Evolutionary conservation across 2,113 vertebrate species (phyloP), one percentile per base, ranked within the genome.

Genomic region (Istiophorus platypterus): DNA sequence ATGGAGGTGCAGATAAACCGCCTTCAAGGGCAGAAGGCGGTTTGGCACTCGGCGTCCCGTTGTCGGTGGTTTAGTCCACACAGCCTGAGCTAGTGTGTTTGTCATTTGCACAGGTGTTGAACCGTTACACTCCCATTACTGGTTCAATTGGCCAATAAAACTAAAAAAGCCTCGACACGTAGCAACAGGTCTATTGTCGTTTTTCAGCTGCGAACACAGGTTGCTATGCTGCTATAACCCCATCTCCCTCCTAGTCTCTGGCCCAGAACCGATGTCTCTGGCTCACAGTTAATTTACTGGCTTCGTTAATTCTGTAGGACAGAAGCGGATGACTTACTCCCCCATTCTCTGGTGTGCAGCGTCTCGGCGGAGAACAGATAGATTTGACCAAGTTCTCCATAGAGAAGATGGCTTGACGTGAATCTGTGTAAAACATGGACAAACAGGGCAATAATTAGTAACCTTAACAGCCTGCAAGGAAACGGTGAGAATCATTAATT

Each of bases 341-440:
- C 17, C 62, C 82, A 17, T 68, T 52, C 29, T 89, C 89, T 62
- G 90, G 34, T 59, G 92, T 89, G 11, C 80, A 64, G 14, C 91
- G 86, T 67, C 93, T 90, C 4, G 59, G 42, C 56, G 75, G 56
- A 22, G 63, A 81, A 59, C 84, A 82, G 31, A 85, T 54, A 49
- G 90, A 69, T 51, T 75, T 72, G 58, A 89, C 51, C 63, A 90
- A 14, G 67, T 82, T 85, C 58, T 95, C 95, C 89, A 90, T 92
- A 0, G 88, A 84, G 58, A 80, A 61, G 84, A 88, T 82, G 62
- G 39, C 47, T 73, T 52, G 59, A 73, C 59, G 26, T 39, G 71
- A 27, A 31, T 76, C 91, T 93, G 76, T 49, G 34, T 66, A 59
- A 64, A 82, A 75, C 41, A 80, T 7, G 41, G 31, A 71, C 3